Evolutionary conservation across 2,888 invertebrate genomes (phyloP), one percentile per base, ranked within the genome.

Genomic region (Ametastegia equiseti): DNA sequence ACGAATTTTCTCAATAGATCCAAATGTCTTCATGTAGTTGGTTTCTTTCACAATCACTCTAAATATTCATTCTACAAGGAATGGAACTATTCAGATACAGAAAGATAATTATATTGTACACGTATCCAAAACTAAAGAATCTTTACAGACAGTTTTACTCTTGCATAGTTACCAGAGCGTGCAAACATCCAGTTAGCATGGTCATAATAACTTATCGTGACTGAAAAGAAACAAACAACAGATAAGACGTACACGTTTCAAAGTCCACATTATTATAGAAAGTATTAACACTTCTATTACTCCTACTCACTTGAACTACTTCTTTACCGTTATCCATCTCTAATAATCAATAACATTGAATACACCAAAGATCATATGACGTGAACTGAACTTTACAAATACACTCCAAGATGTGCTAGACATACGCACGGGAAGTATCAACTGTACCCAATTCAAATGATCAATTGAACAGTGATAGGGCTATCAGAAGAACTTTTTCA

Each of bases 231-330:
- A 39, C 11, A 39, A 36, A 27, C 19, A 67, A 13, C 11, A 67
- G 67, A 67, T 67, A 67, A 67, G 39, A 13, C 27, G 7, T 3
- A 60, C 15, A 39, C 36, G 23, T 67, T 6, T 39, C 67, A 67
- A 67, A 67, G 67, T 67, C 13, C 54, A 60, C 23, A 60, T 19
- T 23, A 45, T 6, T 23, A 83, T 71, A 42, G 1, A 50, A 15
- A 42, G 36, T 33, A 45, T 15, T 19, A 69, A 79, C 7, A 1
- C 30, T 79, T 57, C 30, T 30, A n/a, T 23, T 23, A 54, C 23
- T 19, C 1, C 23, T 54, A 54, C 30, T 60, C 11, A 60, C 27
- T 15, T 9, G 30, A 30, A 30, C 11, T 30, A 30, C 15, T 30
- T 30, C 30, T 23, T 15, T 23, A 30, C 6, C 13, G 15, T 60